phyloP scores from a whole-genome alignment of 2,797 vertebrate species.

The Pelobates cultripes region DNA sequence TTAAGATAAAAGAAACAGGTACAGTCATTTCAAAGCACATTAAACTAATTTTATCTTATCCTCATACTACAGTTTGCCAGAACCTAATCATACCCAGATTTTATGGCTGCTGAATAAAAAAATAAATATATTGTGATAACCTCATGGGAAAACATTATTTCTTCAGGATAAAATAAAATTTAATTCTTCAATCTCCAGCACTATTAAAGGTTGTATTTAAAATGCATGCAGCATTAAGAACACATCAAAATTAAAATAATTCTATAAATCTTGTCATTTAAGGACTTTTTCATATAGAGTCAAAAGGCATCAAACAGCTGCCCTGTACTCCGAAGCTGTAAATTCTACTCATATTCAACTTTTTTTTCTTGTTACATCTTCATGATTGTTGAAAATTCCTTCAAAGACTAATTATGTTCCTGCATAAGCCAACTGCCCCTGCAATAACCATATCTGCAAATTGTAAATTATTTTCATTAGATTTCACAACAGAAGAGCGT shows the following conservation, averaged over 20 bases:
- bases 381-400: slow-evolving; percentile 79
- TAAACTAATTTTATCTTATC: slow-evolving; percentile 38
- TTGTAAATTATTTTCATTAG: slow-evolving; percentile 85
- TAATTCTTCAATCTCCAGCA: slow-evolving; percentile 81
- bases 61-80: slow-evolving; percentile 44
- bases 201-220: slow-evolving; percentile 84
- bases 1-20: not conserved
- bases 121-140: slow-evolving; percentile 75
- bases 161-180: slow-evolving; percentile 85
- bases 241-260: slow-evolving; percentile 87
- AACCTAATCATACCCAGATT: slow-evolving; percentile 46
- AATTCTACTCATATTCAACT: slow-evolving; percentile 85
- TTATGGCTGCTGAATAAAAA: slow-evolving; percentile 55
- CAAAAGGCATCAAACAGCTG: slow-evolving; percentile 79
- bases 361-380: slow-evolving; percentile 77
- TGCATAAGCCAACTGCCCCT: slow-evolving; percentile 84
- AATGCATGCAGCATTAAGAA: slow-evolving; percentile 86
- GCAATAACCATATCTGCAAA: slow-evolving; percentile 78
- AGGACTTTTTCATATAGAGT: slow-evolving; percentile 80
- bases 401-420: slow-evolving; percentile 83
- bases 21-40: slow-evolving; percentile 34
- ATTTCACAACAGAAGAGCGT: slow-evolving; percentile 83
- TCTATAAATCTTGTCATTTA: slow-evolving; percentile 82
- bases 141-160: slow-evolving; percentile 88
- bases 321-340: slow-evolving; percentile 75